Evolutionary conservation across 2,797 vertebrate species (phyloP).

Genomic region (Sebastes diaconus): DNA sequence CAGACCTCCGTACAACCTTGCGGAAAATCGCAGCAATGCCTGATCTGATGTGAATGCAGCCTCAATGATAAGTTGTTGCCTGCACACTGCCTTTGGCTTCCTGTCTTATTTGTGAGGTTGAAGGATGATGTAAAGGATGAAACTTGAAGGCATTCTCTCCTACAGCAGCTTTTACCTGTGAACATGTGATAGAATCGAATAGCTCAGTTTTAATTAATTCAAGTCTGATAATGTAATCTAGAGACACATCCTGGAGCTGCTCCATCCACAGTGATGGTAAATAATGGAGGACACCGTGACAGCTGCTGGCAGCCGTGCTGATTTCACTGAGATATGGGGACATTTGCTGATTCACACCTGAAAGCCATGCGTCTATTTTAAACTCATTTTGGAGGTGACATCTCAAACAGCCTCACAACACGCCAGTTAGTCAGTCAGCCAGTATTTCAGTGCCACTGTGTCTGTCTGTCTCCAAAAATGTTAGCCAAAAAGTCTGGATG

Average conservation of each 20-base stretch:
- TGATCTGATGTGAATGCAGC: too few relatives aligned
- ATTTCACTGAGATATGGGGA: constrained; percentile 2
- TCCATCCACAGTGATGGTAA: constrained; percentile 6
- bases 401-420: not conserved
- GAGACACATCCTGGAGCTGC: constrained; percentile 12
- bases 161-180: not conserved
- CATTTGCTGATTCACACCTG: constrained; percentile 4
- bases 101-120: not conserved
- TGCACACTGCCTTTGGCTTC: not conserved
- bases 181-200: not conserved
- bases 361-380: not conserved
- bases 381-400: not conserved
- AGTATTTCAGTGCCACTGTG: not conserved
- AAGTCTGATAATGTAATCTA: not conserved
- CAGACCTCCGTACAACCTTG: too few relatives aligned
- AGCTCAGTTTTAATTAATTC: constrained; percentile 6
- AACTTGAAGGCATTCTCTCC: not conserved
- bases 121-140: not conserved
- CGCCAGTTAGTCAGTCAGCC: not conserved
- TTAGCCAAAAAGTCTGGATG: not conserved
- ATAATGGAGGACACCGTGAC: constrained; percentile 18
- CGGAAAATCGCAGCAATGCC: too few relatives aligned
- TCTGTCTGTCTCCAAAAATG: constrained; percentile 1
- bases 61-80: not conserved
- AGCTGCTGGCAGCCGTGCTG: not conserved